Percentiles rank a stretch among this genome's conserved stretches.
Conservation (phyloP, 2,113 vertebrate species). For the Eudyptes chrysolophus region DNA sequence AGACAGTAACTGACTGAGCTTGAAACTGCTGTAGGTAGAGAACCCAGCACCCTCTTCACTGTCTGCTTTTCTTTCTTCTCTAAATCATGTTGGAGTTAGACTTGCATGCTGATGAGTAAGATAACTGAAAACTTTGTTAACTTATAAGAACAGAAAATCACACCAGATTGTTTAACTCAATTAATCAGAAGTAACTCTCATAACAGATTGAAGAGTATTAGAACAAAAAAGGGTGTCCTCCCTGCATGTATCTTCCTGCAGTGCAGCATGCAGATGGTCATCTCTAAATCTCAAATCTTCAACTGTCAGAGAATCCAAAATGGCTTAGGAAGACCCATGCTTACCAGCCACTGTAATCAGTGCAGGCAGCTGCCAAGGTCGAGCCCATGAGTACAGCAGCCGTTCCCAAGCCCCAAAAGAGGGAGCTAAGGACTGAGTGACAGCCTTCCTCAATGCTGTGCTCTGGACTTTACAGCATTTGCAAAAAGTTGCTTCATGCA, state of each 20-base stretch:
- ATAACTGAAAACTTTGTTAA: background rate
- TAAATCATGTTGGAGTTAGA: background rate
- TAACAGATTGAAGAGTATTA: conserved; percentile 25
- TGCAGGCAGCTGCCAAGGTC: background rate
- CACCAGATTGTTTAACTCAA: conserved; percentile 47
- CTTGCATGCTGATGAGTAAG: conserved; percentile 3
- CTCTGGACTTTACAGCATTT: background rate
- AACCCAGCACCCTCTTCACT: background rate
- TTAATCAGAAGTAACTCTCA: conserved; percentile 30
- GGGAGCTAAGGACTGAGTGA: background rate
- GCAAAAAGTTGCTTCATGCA: background rate
- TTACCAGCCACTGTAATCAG: background rate
- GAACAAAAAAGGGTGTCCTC: conserved; percentile 24
- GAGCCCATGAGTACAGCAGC: background rate
- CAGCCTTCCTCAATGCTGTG: background rate
- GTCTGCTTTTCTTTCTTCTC: background rate
- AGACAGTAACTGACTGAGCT: background rate
- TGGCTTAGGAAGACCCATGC: background rate
- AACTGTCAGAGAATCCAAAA: background rate
- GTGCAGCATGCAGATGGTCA: conserved; percentile 3
- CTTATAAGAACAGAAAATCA: background rate
- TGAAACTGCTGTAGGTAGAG: background rate
- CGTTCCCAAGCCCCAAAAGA: background rate
- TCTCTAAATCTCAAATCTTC: background rate
- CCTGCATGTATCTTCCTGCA: background rate